These are phyloP conservation scores for Bungarus multicinctus DNA, from an alignment of 2,113 vertebrate genomes.

Conservation along the genomic window DNA sequence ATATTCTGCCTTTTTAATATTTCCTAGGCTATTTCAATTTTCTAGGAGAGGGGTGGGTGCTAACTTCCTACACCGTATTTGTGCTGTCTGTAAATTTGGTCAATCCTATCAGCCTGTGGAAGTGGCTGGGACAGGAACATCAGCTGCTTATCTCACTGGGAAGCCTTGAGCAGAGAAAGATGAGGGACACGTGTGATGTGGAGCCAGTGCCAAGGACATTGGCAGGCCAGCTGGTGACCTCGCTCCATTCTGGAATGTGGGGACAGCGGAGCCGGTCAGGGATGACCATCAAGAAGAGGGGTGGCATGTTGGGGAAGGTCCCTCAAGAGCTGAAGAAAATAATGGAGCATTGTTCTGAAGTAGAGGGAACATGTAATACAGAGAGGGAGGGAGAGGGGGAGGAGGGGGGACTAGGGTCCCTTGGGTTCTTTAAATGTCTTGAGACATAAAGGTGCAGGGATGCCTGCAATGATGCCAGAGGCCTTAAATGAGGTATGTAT, in stretches of 20 bases:
- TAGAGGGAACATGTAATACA: background rate
- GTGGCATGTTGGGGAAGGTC: background rate
- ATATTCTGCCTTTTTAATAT: too few relatives aligned
- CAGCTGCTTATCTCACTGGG: slow-evolving; percentile 38
- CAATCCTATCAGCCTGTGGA: background rate
- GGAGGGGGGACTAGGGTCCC: background rate
- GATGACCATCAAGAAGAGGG: background rate
- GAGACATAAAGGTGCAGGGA: background rate
- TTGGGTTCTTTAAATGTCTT: background rate
- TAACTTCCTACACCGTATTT: too few relatives aligned
- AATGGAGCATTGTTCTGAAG: background rate
- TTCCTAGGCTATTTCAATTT: too few relatives aligned
- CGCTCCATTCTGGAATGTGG: background rate
- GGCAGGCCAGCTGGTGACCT: slow-evolving; percentile 16
- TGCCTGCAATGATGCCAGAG: background rate
- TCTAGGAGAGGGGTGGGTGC: too few relatives aligned
- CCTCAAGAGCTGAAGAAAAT: background rate
- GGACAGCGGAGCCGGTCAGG: slow-evolving; percentile 32
- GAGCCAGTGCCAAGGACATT: slow-evolving; percentile 44
- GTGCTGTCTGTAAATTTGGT: background rate
- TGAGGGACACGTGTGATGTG: background rate
- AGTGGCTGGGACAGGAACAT: background rate
- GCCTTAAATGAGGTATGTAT: background rate
- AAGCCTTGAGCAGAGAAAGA: slow-evolving; percentile 51
- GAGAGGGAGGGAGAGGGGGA: background rate